Conservation (phyloP, 2,888 invertebrate species). For the Spilosoma lubricipeda region DNA sequence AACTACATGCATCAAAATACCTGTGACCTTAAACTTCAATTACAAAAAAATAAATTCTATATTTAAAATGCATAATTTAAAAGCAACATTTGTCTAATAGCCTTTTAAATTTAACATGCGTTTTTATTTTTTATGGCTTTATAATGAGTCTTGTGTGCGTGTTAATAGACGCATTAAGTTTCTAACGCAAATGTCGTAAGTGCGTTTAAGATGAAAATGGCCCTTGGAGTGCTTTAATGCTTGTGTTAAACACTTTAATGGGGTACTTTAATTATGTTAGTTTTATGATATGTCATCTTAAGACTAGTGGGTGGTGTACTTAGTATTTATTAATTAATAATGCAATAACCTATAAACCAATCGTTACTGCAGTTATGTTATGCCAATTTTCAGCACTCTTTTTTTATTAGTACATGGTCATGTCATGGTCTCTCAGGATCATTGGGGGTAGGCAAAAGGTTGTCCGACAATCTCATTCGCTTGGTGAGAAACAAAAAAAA, state of each 20-base stretch:
- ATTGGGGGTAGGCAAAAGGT: too few relatives aligned
- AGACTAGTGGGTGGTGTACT: not conserved
- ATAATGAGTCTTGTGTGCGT: slow-evolving; percentile 32
- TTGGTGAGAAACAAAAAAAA: too few relatives aligned
- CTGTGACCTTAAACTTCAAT: not conserved
- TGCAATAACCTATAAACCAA: not conserved
- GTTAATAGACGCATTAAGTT: slow-evolving; percentile 41
- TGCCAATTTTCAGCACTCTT: not conserved
- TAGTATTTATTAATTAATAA: not conserved
- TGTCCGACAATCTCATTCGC: too few relatives aligned
- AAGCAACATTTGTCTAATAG: not conserved
- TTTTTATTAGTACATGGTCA: too few relatives aligned
- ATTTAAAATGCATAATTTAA: not conserved
- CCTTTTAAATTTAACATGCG: not conserved
- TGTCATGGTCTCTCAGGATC: too few relatives aligned
- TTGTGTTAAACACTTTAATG: slow-evolving; percentile 23
- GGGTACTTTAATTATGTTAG: slow-evolving; percentile 17
- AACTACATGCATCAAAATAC: not conserved
- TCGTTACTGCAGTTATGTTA: not conserved
- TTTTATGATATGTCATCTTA: slow-evolving; percentile 21
- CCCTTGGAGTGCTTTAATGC: slow-evolving; percentile 22
- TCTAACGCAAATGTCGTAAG: slow-evolving; percentile 29
- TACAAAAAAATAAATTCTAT: not conserved
- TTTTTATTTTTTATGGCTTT: slow-evolving; percentile 14
- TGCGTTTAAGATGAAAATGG: slow-evolving; percentile 23